Percentiles rank a stretch among this genome's conserved stretches.
These are phyloP conservation scores for Hydrolagus affinis DNA, from an alignment of 2,113 vertebrate genomes.

Conservation along the genomic window DNA sequence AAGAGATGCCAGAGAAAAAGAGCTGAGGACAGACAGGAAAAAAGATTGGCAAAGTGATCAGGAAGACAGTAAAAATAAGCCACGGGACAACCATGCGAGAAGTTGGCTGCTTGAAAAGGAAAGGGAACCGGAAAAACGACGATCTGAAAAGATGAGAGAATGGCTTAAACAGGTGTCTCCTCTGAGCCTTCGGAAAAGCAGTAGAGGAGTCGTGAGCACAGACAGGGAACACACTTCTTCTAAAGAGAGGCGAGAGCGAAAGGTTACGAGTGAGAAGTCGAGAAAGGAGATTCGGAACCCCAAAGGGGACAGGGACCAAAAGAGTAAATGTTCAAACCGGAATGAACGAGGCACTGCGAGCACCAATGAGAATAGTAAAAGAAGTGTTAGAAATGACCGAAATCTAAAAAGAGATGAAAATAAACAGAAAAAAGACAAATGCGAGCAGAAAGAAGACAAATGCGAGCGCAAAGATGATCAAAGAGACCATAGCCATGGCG, in stretches of 20 bases:
- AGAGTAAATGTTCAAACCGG: not conserved
- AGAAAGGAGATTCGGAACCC: not conserved
- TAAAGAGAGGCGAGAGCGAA: not conserved
- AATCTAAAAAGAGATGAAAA: not conserved
- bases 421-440: not conserved
- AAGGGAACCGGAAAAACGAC: not conserved
- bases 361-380: not conserved
- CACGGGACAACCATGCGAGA: not conserved
- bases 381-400: not conserved
- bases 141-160: not conserved
- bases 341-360: not conserved
- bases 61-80: not conserved
- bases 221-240: not conserved
- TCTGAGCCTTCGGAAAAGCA: not conserved
- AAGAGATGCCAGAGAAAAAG: not conserved
- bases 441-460: not conserved
- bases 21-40: not conserved
- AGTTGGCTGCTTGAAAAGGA: not conserved
- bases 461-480: conserved; percentile 6
- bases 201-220: not conserved
- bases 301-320: not conserved
- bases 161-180: not conserved
- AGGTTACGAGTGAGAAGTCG: not conserved
- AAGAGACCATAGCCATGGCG: not conserved
- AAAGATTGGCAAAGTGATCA: not conserved